Conservation (phyloP, 30 jellyfish, hydroid and myxozoan species). For the Aurelia aurita region DNA sequence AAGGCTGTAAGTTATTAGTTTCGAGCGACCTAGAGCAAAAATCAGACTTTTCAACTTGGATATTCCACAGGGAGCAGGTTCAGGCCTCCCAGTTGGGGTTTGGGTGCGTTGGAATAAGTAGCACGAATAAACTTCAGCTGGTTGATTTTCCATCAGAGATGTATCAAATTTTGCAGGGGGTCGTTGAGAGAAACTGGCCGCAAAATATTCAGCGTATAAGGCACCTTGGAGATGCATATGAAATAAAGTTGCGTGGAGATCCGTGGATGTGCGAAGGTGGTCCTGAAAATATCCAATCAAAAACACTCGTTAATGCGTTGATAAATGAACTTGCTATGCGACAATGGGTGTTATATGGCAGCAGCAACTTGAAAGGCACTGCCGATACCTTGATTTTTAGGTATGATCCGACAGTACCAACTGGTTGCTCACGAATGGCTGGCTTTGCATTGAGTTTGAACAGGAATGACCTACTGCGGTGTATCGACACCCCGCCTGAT, state of each 20-base stretch:
- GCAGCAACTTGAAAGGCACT: conserved; percentile 14
- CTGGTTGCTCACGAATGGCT: conserved; percentile 10
- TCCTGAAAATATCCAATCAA: conserved; percentile 29
- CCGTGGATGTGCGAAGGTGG: conserved; percentile 65
- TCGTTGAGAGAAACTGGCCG: conserved; percentile 45
- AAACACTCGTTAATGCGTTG: conserved; percentile 13
- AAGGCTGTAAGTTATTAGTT: conserved; percentile 5
- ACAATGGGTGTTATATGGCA: conserved; percentile 48
- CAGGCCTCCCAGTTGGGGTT: conserved; percentile 8
- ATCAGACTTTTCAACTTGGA: conserved; percentile 9
- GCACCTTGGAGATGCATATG: conserved; percentile 2
- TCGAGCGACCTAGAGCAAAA: conserved; percentile 6
- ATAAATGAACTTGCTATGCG: conserved; percentile 5
- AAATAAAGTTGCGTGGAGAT: conserved; percentile 53
- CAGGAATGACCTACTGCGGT: conserved; percentile 50
- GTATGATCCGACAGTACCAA: conserved; percentile 21
- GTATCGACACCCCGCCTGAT: conserved; percentile 51
- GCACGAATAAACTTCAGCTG: background rate
- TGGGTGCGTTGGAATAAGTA: conserved; percentile 3
- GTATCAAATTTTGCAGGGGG: background rate
- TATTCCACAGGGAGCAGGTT: conserved; percentile 23
- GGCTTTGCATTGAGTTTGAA: conserved; percentile 30
- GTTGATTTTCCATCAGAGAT: conserved; percentile 2
- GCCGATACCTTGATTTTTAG: conserved; percentile 45
- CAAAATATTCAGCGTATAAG: background rate